These are phyloP conservation scores for Drosophila rellima DNA, from an alignment of 2,888 invertebrate genomes.

Conservation along the genomic window DNA sequence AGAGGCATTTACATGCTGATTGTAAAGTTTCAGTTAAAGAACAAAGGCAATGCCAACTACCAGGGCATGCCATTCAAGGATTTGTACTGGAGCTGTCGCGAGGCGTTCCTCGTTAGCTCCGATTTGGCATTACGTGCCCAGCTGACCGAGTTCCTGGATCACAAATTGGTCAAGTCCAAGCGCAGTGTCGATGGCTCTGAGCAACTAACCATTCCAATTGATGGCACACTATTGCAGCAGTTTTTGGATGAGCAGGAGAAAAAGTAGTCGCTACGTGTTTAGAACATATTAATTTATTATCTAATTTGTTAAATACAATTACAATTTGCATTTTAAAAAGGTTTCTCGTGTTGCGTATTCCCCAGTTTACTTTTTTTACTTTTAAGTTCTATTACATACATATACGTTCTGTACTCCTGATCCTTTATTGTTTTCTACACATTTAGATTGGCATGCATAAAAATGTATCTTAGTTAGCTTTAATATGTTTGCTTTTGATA, in stretches of 20 bases:
- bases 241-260: constrained; percentile 88
- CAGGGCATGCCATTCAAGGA: constrained; percentile 96
- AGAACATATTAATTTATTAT: constrained; percentile 80
- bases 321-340: constrained; percentile 68
- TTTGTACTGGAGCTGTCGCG: constrained; percentile 93
- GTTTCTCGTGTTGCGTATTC: constrained; percentile 46
- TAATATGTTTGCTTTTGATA: constrained; percentile 50
- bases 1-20: constrained; percentile 93
- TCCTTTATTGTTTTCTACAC: constrained; percentile 69
- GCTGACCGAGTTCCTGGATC: constrained; percentile 97
- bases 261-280: constrained; percentile 54
- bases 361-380: constrained; percentile 13
- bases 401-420: constrained; percentile 24
- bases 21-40: constrained; percentile 92
- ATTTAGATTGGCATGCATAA: constrained; percentile 80
- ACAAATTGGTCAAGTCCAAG: constrained; percentile 94
- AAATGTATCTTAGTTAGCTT: constrained; percentile 58
- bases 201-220: constrained; percentile 92
- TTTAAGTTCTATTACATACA: constrained; percentile 43
- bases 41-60: constrained; percentile 90
- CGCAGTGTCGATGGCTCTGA: constrained; percentile 93
- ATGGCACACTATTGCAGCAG: constrained; percentile 90
- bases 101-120: constrained; percentile 96
- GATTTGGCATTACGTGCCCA: constrained; percentile 96
- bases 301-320: constrained; percentile 77